A percentile compares a stretch with the other conserved stretches of the same genome.
These are phyloP conservation scores for Rhodophaea formosa DNA, from an alignment of 2,888 invertebrate genomes.

Conservation along the genomic window DNA sequence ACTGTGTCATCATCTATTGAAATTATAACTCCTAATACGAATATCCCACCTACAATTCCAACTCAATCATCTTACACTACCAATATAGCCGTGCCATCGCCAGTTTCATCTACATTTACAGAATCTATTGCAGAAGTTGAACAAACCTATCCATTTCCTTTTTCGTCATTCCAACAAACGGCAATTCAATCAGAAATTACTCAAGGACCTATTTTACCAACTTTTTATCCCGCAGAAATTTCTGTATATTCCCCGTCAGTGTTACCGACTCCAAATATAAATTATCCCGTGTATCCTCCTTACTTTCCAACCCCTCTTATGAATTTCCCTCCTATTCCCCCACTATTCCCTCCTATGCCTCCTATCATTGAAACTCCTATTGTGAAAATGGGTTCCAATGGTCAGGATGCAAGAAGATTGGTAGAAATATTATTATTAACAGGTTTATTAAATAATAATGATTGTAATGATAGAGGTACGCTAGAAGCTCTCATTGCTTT, in stretches of 20 bases:
- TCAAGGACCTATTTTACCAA: constrained; percentile 5
- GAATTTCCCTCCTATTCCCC: constrained; percentile 13
- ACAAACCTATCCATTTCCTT: constrained; percentile 4
- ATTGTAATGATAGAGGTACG: constrained; percentile 1
- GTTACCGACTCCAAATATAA: constrained; percentile 11
- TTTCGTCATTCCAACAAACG: constrained; percentile 19
- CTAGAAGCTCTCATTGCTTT: constrained; percentile 10
- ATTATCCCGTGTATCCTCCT: constrained; percentile 17
- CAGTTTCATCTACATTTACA: neutral
- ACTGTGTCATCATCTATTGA: neutral
- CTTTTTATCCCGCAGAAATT: neutral
- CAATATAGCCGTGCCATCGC: neutral
- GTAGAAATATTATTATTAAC: constrained; percentile 21
- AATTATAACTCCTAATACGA: neutral
- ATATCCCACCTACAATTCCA: neutral
- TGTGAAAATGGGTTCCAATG: constrained; percentile 10
- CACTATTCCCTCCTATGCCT: constrained; percentile 10
- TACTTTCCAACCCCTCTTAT: constrained; percentile 12
- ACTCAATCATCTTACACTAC: neutral
- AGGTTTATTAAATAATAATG: constrained; percentile 7
- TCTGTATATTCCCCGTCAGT: constrained; percentile 9
- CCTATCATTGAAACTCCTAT: constrained; percentile 22
- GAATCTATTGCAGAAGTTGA: neutral
- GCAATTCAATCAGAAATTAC: constrained; percentile 4
- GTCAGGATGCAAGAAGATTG: constrained; percentile 18